phyloP scores from a whole-genome alignment of 1,140 invertebrate species.

The Pachypsylla venusta region DNA sequence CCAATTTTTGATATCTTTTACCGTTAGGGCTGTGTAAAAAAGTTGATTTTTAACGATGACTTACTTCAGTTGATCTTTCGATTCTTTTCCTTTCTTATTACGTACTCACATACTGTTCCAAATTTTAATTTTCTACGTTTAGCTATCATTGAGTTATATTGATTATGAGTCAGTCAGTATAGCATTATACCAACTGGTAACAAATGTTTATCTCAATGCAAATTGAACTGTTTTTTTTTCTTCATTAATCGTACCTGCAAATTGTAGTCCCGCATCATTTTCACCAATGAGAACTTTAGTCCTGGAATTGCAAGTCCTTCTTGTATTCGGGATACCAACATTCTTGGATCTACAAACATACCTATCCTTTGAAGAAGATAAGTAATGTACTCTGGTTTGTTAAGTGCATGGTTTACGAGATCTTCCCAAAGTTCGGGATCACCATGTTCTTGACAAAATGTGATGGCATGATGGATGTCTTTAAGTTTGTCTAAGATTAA shows the following conservation, averaged over 20 bases:
- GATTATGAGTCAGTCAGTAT: no score
- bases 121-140: no score
- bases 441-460: slow-evolving; percentile 93
- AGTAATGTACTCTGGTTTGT: slow-evolving; percentile 71
- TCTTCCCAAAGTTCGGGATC: slow-evolving; percentile 90
- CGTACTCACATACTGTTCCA: no score
- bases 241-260: slow-evolving; percentile 71
- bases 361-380: slow-evolving; percentile 64
- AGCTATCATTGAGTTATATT: no score
- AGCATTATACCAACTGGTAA: no score
- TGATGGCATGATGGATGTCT: slow-evolving; percentile 85
- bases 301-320: slow-evolving; percentile 72
- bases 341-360: slow-evolving; percentile 79
- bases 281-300: slow-evolving; percentile 76
- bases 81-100: no score
- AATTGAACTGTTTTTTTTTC: no score
- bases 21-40: no score
- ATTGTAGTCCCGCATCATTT: slow-evolving; percentile 92
- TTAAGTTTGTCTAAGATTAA: slow-evolving; percentile 74
- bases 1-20: no score
- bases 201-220: no score
- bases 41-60: no score
- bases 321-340: slow-evolving; percentile 71
- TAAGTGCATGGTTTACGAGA: slow-evolving; percentile 74
- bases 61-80: no score